phyloP scores from a whole-genome alignment of 2,888 invertebrate genomes.

The Pinctada fucata region DNA sequence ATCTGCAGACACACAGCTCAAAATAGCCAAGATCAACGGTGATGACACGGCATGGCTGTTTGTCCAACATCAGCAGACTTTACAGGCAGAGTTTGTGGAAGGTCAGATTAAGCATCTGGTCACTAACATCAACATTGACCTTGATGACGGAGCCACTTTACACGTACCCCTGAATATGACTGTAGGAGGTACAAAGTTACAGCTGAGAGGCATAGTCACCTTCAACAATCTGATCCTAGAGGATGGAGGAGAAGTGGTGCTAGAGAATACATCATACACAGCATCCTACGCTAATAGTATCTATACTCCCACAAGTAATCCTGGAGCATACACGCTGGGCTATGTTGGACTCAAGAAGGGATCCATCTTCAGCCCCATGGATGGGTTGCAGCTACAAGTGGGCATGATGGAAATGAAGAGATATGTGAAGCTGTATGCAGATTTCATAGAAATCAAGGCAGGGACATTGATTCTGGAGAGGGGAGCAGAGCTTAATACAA shows the following conservation, averaged over 20 bases:
- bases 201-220: slow-evolving; percentile 58
- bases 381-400: slow-evolving; percentile 49
- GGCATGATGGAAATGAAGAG: slow-evolving; percentile 61
- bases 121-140: slow-evolving; percentile 56
- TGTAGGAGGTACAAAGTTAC: slow-evolving; percentile 55
- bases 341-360: slow-evolving; percentile 56
- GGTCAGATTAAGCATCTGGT: slow-evolving; percentile 50
- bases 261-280: slow-evolving; percentile 56
- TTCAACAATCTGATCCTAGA: slow-evolving; percentile 63
- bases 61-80: slow-evolving; percentile 51
- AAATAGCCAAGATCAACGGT: slow-evolving; percentile 51
- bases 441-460: slow-evolving; percentile 55
- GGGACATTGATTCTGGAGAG: slow-evolving; percentile 57
- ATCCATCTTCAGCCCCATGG: slow-evolving; percentile 51
- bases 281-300: slow-evolving; percentile 52
- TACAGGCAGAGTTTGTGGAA: slow-evolving; percentile 58
- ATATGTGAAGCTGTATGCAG: slow-evolving; percentile 53
- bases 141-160: slow-evolving; percentile 52
- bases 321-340: slow-evolving; percentile 53
- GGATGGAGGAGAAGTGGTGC: slow-evolving; percentile 49
- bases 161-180: slow-evolving; percentile 60
- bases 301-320: slow-evolving; percentile 47
- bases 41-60: slow-evolving; percentile 60
- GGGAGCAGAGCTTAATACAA: slow-evolving; percentile 56
- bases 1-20: slow-evolving; percentile 38